Evolutionary conservation across 2,797 vertebrate species (phyloP), one percentile per base, ranked within the genome.

Genomic region (Paedocypris micromegethes): DNA sequence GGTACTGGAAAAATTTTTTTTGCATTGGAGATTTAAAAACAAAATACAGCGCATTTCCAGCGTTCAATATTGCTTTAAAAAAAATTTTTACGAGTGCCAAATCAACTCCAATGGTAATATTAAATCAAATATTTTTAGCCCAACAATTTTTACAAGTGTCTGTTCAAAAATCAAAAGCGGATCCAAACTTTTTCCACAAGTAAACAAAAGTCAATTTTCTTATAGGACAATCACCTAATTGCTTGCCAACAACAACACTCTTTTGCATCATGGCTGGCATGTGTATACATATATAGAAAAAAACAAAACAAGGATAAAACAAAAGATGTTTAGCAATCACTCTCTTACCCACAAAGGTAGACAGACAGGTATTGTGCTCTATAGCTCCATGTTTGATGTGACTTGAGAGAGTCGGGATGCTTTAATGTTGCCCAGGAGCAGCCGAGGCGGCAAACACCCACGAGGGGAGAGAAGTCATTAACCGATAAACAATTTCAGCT

Each of bases 321-420:
- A 23, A 23, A 23, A 23, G 23, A 23, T 23, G 23, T 66, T 55
- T 58, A 5, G 8, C 47, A 57, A 64, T 64, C 53, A 5, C 6
- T 52, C 42, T 60, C 59, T 42, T 40, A 71, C 54, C 66, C 61
- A 45, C 75, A 77, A 77, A 72, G 72, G 73, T 75, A 65, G 68
- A 62, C 64, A 66, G 75, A 70, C 66, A 65, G 41, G 37, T 67
- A 72, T 71, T 62, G 37, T 56, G 59, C 67, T 64, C 61, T 70
- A 55, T 61, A 49, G 41, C 66, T 69, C 65, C 65, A 60, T 61
- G 50, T 69, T 64, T 74, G 71, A 79, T 74, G 73, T 73, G 65
- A 75, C 87, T 88, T 90, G 85, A 86, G 85, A 83, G 81, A 86
- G 81, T 79, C 83, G 83, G 87, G 73, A 73, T 83, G 85, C 86